Evolutionary conservation across 2,797 vertebrate genomes (phyloP).

Genomic region (Smutsia gigantea): DNA sequence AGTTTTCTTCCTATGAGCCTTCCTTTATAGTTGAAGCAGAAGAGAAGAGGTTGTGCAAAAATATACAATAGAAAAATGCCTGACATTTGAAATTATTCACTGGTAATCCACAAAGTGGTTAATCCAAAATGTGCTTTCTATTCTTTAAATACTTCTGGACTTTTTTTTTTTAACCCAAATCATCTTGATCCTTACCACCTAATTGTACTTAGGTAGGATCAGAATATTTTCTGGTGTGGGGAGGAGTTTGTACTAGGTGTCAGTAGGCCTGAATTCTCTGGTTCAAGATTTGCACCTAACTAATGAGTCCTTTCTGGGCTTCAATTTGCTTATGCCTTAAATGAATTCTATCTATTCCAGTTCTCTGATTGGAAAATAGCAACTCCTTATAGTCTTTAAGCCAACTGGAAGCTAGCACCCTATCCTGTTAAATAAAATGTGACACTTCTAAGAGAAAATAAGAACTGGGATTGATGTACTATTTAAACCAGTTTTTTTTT

Average conservation of each 20-base stretch:
- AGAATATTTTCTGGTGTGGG: background rate
- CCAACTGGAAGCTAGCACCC: slow-evolving; percentile 47
- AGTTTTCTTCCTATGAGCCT: slow-evolving; percentile 55
- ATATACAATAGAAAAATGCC: slow-evolving; percentile 42
- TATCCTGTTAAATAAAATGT: slow-evolving; percentile 65
- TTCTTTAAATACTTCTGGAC: slow-evolving; percentile 27
- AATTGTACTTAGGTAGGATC: background rate
- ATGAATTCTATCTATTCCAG: background rate
- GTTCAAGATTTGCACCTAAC: slow-evolving; percentile 28
- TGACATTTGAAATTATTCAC: slow-evolving; percentile 58
- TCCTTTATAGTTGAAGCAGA: slow-evolving; percentile 52
- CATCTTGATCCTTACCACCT: background rate
- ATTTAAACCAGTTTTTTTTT: slow-evolving; percentile 31
- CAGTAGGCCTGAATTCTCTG: slow-evolving; percentile 2
- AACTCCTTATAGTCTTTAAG: slow-evolving; percentile 64
- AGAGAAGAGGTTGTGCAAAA: slow-evolving; percentile 48
- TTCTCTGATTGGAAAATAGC: slow-evolving; percentile 54
- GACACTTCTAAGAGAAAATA: slow-evolving; percentile 51
- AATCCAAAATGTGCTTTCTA: slow-evolving; percentile 26
- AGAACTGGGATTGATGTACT: background rate
- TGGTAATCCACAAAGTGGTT: slow-evolving; percentile 25
- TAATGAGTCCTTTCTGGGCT: background rate
- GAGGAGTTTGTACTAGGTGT: background rate
- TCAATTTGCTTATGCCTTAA: slow-evolving; percentile 6
- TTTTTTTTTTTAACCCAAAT: background rate